phyloP scores from a whole-genome alignment of 1,140 invertebrate species.

The Diachasmimorpha longicaudata region DNA sequence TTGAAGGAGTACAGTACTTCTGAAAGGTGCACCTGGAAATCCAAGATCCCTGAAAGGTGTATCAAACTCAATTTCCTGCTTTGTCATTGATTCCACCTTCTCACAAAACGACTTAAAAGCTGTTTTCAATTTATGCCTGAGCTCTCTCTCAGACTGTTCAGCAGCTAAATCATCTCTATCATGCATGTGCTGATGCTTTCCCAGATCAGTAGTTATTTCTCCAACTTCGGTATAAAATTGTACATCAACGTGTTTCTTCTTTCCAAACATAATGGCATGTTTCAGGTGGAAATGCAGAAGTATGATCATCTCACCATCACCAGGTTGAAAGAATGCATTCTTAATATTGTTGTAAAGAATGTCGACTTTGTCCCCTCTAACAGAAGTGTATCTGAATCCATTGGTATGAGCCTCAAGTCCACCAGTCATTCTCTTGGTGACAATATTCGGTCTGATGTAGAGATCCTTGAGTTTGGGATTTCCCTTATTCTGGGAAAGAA shows the following conservation, averaged over 20 bases:
- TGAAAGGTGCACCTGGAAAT: conserved; percentile 96
- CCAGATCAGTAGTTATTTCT: conserved; percentile 98
- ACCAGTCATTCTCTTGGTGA: conserved; percentile 95
- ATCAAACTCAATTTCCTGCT: conserved; percentile 98
- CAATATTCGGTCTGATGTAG: conserved; percentile 98
- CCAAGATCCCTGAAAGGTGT: conserved; percentile 97
- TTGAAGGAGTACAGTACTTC: conserved; percentile 94
- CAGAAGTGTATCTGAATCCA: conserved; percentile 97
- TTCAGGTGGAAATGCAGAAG: conserved; percentile 98
- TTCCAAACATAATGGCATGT: conserved; percentile 99
- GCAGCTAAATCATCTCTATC: conserved; percentile 98
- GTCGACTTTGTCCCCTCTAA: conserved; percentile 98
- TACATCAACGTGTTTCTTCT: conserved; percentile 98
- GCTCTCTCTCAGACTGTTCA: conserved; percentile 96
- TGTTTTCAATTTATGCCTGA: conserved; percentile 94
- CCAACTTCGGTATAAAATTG: conserved; percentile 99
- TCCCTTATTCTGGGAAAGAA: conserved; percentile 94
- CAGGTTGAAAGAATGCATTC: conserved; percentile 99
- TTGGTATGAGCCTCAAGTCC: conserved; percentile 93
- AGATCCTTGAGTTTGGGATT: conserved; percentile 99
- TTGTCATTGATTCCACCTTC: conserved; percentile 81
- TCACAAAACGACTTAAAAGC: conserved; percentile 99
- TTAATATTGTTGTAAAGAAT: conserved; percentile 99
- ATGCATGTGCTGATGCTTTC: conserved; percentile 99
- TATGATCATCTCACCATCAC: conserved; percentile 99